These are phyloP conservation scores for Lathronympha strigana DNA, from an alignment of 2,888 invertebrate genomes.

Conservation along the genomic window DNA sequence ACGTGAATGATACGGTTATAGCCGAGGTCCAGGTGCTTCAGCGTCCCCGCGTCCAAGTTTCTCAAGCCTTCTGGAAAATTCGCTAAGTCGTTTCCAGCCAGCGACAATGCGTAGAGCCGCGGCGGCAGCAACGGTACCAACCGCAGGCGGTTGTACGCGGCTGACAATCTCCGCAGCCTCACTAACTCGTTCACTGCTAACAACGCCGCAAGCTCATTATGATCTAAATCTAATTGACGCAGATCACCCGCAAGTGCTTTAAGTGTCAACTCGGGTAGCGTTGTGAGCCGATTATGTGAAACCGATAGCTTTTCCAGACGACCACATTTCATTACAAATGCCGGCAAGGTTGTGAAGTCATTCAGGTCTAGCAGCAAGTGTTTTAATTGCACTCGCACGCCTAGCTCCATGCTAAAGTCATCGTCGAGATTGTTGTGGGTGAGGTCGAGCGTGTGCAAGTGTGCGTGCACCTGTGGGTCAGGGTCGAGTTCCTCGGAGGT, in stretches of 20 bases:
- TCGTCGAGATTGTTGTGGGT: conserved; percentile 90
- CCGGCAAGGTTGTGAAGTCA: conserved; percentile 86
- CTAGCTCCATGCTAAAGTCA: conserved; percentile 85
- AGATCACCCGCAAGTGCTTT: conserved; percentile 86
- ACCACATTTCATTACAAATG: conserved; percentile 85
- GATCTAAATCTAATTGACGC: conserved; percentile 90
- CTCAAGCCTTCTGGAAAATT: conserved; percentile 86
- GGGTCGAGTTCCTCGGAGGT: conserved; percentile 51
- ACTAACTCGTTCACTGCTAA: conserved; percentile 84
- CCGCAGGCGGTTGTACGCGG: conserved; percentile 89
- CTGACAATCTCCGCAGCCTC: conserved; percentile 88
- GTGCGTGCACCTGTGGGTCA: conserved; percentile 67
- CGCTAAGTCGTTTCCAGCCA: conserved; percentile 89
- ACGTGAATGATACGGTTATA: conserved; percentile 91
- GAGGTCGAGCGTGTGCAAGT: conserved; percentile 90
- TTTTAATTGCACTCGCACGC: conserved; percentile 86
- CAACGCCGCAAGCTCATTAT: conserved; percentile 86
- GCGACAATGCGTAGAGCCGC: conserved; percentile 87
- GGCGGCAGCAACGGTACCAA: conserved; percentile 81
- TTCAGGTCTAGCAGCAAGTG: conserved; percentile 91
- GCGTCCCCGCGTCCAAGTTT: conserved; percentile 85
- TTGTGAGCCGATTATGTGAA: conserved; percentile 87
- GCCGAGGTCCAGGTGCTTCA: conserved; percentile 89
- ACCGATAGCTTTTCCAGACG: conserved; percentile 89
- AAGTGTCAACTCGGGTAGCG: conserved; percentile 87